A percentile compares a stretch with the other conserved stretches of the same genome.
These are phyloP conservation scores for Leptosomus discolor DNA, from an alignment of 2,113 vertebrate genomes.

Conservation along the genomic window DNA sequence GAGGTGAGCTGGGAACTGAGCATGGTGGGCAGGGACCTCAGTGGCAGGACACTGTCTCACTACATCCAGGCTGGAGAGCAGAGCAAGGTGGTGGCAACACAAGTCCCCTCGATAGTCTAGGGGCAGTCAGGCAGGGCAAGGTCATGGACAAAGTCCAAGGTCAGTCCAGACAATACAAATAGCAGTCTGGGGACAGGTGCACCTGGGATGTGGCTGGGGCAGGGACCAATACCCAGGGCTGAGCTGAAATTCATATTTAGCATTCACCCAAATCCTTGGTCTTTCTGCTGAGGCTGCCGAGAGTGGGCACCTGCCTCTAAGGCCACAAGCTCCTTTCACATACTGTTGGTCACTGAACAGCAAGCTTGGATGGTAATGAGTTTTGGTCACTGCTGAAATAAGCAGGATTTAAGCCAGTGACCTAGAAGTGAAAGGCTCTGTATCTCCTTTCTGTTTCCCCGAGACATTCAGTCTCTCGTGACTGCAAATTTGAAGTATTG, in stretches of 20 bases:
- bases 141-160: background rate
- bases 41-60: background rate
- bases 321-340: conserved; percentile 61
- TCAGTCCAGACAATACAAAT: background rate
- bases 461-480: conserved; percentile 40
- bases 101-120: background rate
- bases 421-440: conserved; percentile 61
- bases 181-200: background rate
- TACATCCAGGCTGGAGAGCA: background rate
- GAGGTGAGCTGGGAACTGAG: rapidly evolving
- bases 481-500: conserved; percentile 49
- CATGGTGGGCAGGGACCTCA: rapidly evolving
- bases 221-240: background rate
- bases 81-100: background rate
- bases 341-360: conserved; percentile 41
- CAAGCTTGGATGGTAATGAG: conserved; percentile 57
- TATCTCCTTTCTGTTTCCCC: conserved; percentile 24
- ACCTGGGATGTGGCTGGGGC: background rate
- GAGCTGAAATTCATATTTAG: background rate
- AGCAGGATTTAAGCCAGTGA: conserved; percentile 64
- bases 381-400: conserved; percentile 68
- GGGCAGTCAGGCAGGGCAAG: background rate
- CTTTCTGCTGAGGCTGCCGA: conserved; percentile 12
- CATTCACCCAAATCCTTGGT: background rate
- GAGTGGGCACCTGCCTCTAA: conserved; percentile 43